Base-by-base conservation (phyloP, 2,113 vertebrate species). In the Pipa parva region DNA sequence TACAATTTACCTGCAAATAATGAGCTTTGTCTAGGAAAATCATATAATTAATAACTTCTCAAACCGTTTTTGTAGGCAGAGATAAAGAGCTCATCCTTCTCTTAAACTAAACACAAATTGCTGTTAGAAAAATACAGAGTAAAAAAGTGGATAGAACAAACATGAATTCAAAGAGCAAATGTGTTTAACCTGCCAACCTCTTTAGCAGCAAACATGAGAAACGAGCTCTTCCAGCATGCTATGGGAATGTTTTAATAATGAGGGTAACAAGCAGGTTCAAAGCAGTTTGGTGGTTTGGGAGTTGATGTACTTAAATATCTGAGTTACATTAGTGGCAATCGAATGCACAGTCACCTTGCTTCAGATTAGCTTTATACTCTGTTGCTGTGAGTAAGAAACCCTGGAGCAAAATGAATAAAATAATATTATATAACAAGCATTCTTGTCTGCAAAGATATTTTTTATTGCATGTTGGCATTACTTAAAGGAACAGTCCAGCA, bases 1-100 rank as follows among this genome's bases (percentile, higher is more conserved):
- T 61, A 77, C 71, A 79, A 76, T 84, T 75, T 77, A 71, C 57
- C 75, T 78, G 78, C 71, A 67, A 81, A 77, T 72, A 75, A 71
- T 55, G 72, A 72, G 39, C 27, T 77, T 9, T 71, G 76, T 79
- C 77, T 59, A 46, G 51, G 71, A 55, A 78, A 80, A 75, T 39
- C 71, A n/a, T 2, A 46, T 59, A 11, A 52, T 51, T 29, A 60
- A 13, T 70, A 45, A 61, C 61, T 51, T 42, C 17, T 20, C 6
- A 15, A 61, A 61, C 24, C 21, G 51, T 42, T 77, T 73, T 67
- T 0, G 2, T 26, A 31, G 37, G 15, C 17, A 17, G 39, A 17
- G 39, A 42, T n/a, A 42, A 17, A 42, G 39, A 42, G 13, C 15
- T 10, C 4, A n/a, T 17, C 33, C 15, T 58, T 5, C 21, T 29